Evolutionary conservation across 1,140 invertebrate genomes (phyloP).

Genomic region (Holotrichia oblita): DNA sequence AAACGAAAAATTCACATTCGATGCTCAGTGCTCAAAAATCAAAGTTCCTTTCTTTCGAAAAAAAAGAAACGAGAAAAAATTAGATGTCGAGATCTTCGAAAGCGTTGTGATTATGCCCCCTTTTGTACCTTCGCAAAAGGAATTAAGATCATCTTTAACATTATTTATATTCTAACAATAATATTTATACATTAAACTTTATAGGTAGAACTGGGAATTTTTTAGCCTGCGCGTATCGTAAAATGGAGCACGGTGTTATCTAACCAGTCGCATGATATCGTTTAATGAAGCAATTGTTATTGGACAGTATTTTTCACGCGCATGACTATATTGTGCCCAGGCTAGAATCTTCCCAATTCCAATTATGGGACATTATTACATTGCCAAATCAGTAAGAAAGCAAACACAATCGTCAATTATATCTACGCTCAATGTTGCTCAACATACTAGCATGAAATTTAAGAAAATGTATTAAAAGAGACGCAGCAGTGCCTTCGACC

Average conservation of each 20-base stretch:
- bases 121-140: neutral
- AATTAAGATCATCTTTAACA: neutral
- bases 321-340: no score
- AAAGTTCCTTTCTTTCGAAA: slow-evolving; percentile 21
- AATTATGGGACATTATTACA: neutral
- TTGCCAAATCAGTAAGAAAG: neutral
- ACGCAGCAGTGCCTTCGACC: slow-evolving; percentile 8
- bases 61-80: neutral
- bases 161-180: neutral
- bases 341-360: no score
- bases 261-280: no score
- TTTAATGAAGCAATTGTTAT: no score
- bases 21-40: slow-evolving; percentile 21
- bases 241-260: no score
- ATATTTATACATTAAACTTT: no score
- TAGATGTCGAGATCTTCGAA: neutral
- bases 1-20: neutral
- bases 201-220: no score
- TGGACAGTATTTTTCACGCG: no score
- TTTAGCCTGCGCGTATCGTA: no score
- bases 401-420: slow-evolving; percentile 19
- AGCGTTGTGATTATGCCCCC: neutral
- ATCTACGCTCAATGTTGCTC: slow-evolving; percentile 13
- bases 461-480: neutral
- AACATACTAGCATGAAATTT: neutral